Conservation (phyloP, 2,888 invertebrate species). For the Hypomecis punctinalis region DNA sequence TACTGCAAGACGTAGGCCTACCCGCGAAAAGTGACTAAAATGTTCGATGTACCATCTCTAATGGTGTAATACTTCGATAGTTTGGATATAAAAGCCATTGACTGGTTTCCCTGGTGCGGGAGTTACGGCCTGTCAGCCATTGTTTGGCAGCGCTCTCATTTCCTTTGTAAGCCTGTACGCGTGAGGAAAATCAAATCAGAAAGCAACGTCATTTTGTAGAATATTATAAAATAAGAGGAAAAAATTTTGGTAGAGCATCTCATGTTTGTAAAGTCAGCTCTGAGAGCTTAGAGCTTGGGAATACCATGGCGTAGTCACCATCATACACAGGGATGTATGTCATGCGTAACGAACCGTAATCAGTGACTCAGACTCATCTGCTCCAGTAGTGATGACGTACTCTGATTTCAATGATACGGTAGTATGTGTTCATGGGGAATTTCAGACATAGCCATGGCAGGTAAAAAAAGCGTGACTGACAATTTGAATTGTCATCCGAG, state of each 20-base stretch:
- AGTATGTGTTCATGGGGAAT: constrained; percentile 8
- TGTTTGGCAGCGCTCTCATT: constrained; percentile 44
- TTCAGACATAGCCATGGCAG: no score
- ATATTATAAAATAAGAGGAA: background rate
- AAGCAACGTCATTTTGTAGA: constrained; percentile 6
- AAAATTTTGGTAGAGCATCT: background rate
- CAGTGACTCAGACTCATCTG: constrained; percentile 2
- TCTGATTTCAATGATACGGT: background rate
- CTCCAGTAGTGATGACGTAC: constrained; percentile 2
- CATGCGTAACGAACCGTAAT: no score
- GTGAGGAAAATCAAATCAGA: constrained; percentile 32
- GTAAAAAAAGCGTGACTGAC: no score
- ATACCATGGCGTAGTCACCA: constrained; percentile 13
- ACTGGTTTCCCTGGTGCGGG: constrained; percentile 37
- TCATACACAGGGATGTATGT: background rate
- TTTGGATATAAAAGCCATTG: constrained; percentile 42
- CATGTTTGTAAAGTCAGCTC: no score
- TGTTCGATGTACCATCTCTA: no score
- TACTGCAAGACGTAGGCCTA: no score
- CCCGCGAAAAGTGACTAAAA: no score
- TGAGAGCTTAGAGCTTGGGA: background rate
- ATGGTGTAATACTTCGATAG: no score
- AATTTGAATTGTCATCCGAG: no score
- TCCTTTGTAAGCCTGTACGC: constrained; percentile 41
- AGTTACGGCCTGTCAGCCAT: constrained; percentile 41